Evolutionary conservation across 1,140 invertebrate genomes (phyloP).

Genomic region (Habropoda laboriosa): DNA sequence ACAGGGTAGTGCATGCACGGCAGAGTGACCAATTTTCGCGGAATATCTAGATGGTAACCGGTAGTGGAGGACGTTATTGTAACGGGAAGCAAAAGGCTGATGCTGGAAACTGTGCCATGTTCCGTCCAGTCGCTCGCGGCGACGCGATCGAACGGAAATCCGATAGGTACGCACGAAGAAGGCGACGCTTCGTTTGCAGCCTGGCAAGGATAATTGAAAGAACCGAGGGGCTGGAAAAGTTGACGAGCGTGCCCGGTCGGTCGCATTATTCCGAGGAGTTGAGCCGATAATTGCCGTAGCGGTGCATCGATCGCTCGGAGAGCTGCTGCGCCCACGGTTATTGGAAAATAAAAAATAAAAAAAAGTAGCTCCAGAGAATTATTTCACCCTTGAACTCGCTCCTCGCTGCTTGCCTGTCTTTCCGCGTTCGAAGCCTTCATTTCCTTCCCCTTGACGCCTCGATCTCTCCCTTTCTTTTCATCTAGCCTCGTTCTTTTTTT

Average conservation of each 20-base stretch:
- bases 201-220: conserved; percentile 51
- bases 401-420: too few species aligned
- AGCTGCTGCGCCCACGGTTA: background rate
- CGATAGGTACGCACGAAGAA: conserved; percentile 36
- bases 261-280: conserved; percentile 29
- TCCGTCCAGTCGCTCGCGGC: background rate
- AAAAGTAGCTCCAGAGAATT: conserved; percentile 9
- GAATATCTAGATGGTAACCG: background rate
- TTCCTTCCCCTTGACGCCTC: background rate
- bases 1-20: too few species aligned
- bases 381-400: conserved; percentile 33
- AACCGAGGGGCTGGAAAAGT: conserved; percentile 16
- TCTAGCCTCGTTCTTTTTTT: background rate
- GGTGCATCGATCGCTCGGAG: background rate
- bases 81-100: background rate
- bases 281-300: conserved; percentile 40
- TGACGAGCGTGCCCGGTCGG: conserved; percentile 13
- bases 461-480: background rate
- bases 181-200: conserved; percentile 37
- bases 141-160: conserved; percentile 51
- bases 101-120: background rate
- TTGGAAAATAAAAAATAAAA: too few species aligned
- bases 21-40: too few species aligned
- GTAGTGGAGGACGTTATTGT: background rate
- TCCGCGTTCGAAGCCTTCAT: background rate